Conservation (phyloP, 1,140 invertebrate genomes). For the Bombus picipes region DNA sequence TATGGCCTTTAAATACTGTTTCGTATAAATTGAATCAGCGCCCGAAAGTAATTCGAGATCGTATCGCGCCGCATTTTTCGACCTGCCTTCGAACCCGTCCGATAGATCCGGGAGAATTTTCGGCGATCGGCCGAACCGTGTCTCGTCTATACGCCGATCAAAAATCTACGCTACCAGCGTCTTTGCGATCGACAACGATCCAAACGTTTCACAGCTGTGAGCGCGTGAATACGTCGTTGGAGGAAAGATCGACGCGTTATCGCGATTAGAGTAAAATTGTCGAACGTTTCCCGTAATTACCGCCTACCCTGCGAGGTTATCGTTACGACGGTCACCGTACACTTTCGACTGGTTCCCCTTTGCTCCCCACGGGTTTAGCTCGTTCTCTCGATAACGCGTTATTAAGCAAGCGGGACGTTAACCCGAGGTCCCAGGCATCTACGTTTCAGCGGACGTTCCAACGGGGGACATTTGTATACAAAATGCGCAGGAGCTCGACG, state of each 20-base stretch:
- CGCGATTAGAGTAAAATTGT: neutral
- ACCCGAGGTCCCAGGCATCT: neutral
- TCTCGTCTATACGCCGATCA: neutral
- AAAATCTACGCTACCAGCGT: neutral
- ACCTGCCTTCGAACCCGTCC: neutral
- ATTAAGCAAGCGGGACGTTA: constrained; percentile 34
- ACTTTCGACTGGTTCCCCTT: neutral
- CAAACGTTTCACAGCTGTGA: no score
- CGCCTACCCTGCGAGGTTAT: neutral
- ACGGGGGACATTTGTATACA: constrained; percentile 41
- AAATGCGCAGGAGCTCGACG: constrained; percentile 33
- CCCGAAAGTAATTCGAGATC: neutral
- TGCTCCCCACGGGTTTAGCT: no score
- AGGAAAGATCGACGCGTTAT: neutral
- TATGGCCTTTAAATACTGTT: constrained; percentile 22
- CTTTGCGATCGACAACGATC: no score
- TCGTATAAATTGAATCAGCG: constrained; percentile 16
- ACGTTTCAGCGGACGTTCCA: neutral
- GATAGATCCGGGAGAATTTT: neutral
- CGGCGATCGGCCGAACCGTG: neutral
- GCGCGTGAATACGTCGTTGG: no score
- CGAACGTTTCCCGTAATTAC: neutral
- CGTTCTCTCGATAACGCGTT: constrained; percentile 32
- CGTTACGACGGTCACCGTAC: neutral
- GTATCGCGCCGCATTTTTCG: neutral